Percentiles rank a stretch among this genome's conserved stretches.
phyloP scores from a whole-genome alignment of 2,888 invertebrate genomes.

The Xestia c-nigrum region DNA sequence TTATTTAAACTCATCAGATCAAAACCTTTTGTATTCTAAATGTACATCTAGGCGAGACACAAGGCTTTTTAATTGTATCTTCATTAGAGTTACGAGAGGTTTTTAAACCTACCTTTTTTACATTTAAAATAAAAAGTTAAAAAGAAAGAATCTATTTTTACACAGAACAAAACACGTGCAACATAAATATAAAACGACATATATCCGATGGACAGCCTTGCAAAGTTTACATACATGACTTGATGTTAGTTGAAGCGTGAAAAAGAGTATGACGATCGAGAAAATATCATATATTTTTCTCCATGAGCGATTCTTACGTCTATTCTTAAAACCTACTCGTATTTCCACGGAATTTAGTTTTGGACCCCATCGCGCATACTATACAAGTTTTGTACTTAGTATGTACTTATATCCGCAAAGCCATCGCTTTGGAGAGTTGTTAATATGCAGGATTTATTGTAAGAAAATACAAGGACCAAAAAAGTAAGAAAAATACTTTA shows the following conservation, averaged over 20 bases:
- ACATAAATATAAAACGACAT: neutral
- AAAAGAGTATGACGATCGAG: slow-evolving; percentile 31
- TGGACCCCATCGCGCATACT: neutral
- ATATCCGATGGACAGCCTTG: slow-evolving; percentile 32
- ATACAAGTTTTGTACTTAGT: neutral
- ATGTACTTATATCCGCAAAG: neutral
- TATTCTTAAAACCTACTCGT: slow-evolving; percentile 29
- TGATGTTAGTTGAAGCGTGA: slow-evolving; percentile 48
- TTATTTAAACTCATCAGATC: neutral
- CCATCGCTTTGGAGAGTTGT: neutral
- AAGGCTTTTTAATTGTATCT: no score
- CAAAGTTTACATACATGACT: slow-evolving; percentile 51
- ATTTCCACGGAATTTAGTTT: slow-evolving; percentile 37
- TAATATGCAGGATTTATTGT: neutral
- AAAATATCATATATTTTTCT: slow-evolving; percentile 51
- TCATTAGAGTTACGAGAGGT: no score
- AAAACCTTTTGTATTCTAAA: neutral
- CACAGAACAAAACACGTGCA: neutral
- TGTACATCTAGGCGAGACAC: no score
- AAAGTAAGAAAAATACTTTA: neutral
- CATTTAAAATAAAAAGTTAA: no score
- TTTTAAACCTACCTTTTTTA: no score
- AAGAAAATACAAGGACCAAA: neutral
- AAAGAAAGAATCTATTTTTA: neutral
- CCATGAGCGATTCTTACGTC: slow-evolving; percentile 26